Percentiles rank a stretch among this genome's conserved stretches.
These are phyloP conservation scores for Campoletis raptor DNA, from an alignment of 2,888 invertebrate species.

Conservation along the genomic window DNA sequence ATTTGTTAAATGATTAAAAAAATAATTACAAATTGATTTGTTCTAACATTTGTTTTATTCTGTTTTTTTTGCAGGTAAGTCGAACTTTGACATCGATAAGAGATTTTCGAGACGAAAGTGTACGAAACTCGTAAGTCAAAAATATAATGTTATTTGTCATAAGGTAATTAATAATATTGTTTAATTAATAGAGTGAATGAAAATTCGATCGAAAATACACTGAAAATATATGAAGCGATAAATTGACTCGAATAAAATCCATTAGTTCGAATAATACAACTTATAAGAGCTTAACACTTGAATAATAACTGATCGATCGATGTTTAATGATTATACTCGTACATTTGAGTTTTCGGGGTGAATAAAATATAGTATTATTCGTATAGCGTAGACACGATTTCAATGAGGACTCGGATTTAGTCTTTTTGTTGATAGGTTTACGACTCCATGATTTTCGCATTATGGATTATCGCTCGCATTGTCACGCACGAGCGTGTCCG, in stretches of 20 bases:
- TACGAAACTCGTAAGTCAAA: not conserved
- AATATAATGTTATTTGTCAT: not conserved
- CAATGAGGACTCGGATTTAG: not conserved
- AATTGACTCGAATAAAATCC: not conserved
- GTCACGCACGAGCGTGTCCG: not conserved
- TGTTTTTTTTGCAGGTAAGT: slow-evolving; percentile 59
- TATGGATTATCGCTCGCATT: slow-evolving; percentile 32
- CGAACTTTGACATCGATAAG: not conserved
- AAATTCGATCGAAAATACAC: not conserved
- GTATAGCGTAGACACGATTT: not conserved
- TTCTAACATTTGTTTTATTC: slow-evolving; percentile 1
- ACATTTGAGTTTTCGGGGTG: not conserved
- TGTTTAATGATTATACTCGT: not conserved
- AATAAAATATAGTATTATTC: slow-evolving; percentile 8
- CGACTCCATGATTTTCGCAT: slow-evolving; percentile 37
- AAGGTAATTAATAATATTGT: not conserved
- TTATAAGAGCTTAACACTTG: not conserved
- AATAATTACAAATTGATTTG: not conserved
- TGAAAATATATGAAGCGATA: not conserved
- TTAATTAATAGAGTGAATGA: not conserved
- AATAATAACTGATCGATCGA: not conserved
- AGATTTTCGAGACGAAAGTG: not conserved
- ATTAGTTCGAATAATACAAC: not conserved
- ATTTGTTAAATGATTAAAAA: too few species aligned
- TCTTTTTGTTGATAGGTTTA: slow-evolving; percentile 14